phyloP scores from a whole-genome alignment of 1,140 invertebrate species.

The Rhizoglyphus robini region DNA sequence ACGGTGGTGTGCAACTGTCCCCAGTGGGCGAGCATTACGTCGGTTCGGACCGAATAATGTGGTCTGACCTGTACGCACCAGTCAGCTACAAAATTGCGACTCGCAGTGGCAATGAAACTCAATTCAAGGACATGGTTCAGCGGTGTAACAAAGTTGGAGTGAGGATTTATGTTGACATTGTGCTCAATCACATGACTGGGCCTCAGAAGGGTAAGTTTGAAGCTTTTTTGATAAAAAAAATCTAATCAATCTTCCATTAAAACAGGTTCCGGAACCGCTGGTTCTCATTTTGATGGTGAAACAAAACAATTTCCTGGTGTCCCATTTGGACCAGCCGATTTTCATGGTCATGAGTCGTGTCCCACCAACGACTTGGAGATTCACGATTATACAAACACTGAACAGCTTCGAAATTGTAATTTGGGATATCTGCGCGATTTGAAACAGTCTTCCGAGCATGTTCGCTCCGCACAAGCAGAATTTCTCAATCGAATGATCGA shows the following conservation, averaged over 20 bases:
- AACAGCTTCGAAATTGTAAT: constrained; percentile 51
- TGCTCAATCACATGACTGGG: constrained; percentile 75
- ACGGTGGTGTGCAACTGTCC: constrained; percentile 62
- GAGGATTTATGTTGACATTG: no score
- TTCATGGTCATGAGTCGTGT: constrained; percentile 29
- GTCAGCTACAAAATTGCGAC: constrained; percentile 64
- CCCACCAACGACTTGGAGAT: constrained; percentile 30
- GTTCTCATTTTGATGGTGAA: constrained; percentile 38
- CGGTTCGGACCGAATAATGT: constrained; percentile 43
- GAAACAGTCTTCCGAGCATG: constrained; percentile 48
- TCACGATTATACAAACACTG: constrained; percentile 28
- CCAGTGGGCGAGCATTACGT: constrained; percentile 20
- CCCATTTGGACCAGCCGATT: constrained; percentile 36
- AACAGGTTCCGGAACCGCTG: constrained; percentile 45
- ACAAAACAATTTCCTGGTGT: constrained; percentile 37
- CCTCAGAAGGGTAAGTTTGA: neutral
- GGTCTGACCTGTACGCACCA: constrained; percentile 69
- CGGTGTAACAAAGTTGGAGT: constrained; percentile 56
- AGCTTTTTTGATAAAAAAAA: neutral
- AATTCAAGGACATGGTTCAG: constrained; percentile 55
- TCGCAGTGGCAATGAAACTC: constrained; percentile 53
- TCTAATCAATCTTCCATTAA: constrained; percentile 17
- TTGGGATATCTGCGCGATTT: constrained; percentile 57
- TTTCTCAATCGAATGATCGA: constrained; percentile 56
- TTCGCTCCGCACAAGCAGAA: constrained; percentile 49